Percentiles rank a stretch among this genome's conserved stretches.
These are phyloP conservation scores for Malurus alboscapulatus DNA, from an alignment of 2,113 vertebrate genomes.

Conservation along the genomic window DNA sequence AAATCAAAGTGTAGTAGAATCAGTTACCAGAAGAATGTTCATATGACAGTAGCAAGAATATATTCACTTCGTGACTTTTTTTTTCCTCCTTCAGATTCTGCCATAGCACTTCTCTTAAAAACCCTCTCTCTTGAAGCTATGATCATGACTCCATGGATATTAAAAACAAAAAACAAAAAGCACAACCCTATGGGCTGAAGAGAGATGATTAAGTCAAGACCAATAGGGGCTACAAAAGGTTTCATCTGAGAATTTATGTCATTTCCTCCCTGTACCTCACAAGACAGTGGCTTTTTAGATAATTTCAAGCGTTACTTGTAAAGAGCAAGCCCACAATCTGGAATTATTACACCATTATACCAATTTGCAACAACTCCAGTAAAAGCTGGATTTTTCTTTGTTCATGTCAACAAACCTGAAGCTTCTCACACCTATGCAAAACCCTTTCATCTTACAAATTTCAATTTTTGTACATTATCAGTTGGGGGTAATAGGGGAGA, in stretches of 20 bases:
- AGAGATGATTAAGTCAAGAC: not conserved
- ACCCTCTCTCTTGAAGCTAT: not conserved
- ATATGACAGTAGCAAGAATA: not conserved
- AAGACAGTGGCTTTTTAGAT: not conserved
- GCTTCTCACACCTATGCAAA: not conserved
- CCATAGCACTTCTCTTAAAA: not conserved
- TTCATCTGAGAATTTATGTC: fast-evolving
- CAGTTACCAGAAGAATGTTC: not conserved
- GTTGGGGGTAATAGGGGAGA: fast-evolving
- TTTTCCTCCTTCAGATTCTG: not conserved
- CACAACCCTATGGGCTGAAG: not conserved
- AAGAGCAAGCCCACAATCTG: not conserved
- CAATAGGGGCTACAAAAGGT: not conserved
- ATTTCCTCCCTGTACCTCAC: not conserved
- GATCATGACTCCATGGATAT: not conserved
- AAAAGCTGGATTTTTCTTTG: not conserved
- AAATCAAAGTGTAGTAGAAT: not conserved
- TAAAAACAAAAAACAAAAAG: not conserved
- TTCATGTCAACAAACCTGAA: not conserved
- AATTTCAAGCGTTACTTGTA: not conserved
- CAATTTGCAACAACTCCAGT: not conserved
- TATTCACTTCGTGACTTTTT: fast-evolving
- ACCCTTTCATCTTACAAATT: not conserved
- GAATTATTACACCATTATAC: not conserved
- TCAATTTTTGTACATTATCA: not conserved